Conservation (phyloP, 2,888 invertebrate genomes). For the Euzophera pinguis region DNA sequence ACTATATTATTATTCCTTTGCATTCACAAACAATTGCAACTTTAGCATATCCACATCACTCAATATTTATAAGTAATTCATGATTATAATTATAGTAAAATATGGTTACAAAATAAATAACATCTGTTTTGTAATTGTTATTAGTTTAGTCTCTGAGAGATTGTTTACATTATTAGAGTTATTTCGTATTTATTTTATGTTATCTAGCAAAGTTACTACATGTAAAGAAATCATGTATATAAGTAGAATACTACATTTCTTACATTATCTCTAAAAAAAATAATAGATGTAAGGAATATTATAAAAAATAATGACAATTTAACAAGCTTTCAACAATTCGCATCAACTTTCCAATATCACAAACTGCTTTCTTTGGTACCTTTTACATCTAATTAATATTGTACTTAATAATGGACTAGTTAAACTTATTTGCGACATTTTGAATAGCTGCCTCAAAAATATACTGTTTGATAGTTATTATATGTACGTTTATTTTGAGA, state of each 20-base stretch:
- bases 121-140: neutral
- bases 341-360: slow-evolving; percentile 53
- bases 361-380: slow-evolving; percentile 56
- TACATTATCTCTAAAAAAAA: neutral
- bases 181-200: neutral
- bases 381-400: slow-evolving; percentile 40
- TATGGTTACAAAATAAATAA: too few species aligned
- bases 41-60: too few species aligned
- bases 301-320: neutral
- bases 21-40: too few species aligned
- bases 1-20: too few species aligned
- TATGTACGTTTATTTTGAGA: neutral
- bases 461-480: slow-evolving; percentile 3
- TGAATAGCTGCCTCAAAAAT: slow-evolving; percentile 14
- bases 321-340: neutral
- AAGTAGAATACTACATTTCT: neutral
- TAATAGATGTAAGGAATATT: neutral
- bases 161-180: neutral
- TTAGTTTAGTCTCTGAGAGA: too few species aligned
- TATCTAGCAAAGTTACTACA: neutral
- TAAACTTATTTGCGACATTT: slow-evolving; percentile 15
- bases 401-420: slow-evolving; percentile 41
- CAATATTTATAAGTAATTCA: too few species aligned
- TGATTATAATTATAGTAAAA: neutral
- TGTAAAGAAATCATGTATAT: neutral